Percentiles rank a stretch among this genome's conserved stretches.
phyloP scores from a whole-genome alignment of 1,140 invertebrate genomes.

The Bombus pascuorum region DNA sequence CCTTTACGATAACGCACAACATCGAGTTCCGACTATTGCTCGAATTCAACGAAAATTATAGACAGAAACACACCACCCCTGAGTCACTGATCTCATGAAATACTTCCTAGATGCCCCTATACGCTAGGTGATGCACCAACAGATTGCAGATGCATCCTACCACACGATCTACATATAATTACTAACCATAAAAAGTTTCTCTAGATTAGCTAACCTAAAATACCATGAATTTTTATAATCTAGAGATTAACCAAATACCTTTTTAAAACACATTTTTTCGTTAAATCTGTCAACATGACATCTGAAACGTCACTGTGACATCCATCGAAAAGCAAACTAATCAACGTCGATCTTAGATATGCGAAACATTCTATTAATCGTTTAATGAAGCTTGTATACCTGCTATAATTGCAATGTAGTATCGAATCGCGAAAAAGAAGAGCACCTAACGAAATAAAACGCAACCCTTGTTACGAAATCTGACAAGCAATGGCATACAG shows the following conservation, averaged over 20 bases:
- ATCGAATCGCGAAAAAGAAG: not conserved
- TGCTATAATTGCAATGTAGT: not conserved
- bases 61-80: not conserved
- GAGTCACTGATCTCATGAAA: slow-evolving; percentile 21
- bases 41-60: not conserved
- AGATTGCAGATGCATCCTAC: slow-evolving; percentile 44
- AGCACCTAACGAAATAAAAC: not conserved
- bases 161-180: not conserved
- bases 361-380: not conserved
- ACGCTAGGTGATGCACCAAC: slow-evolving; percentile 17
- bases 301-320: not conserved
- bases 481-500: too few species aligned
- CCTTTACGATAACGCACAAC: not conserved
- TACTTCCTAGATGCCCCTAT: not conserved
- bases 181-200: not conserved
- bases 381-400: too few species aligned
- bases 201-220: not conserved
- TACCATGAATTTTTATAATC: not conserved
- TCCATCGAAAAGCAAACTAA: not conserved
- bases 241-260: not conserved
- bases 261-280: not conserved
- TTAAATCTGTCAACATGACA: not conserved
- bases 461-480: not conserved
- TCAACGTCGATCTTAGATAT: not conserved
- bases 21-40: not conserved